Base-by-base conservation (phyloP, 2,113 vertebrate species). In the Nothocercus nigrocapillus region DNA sequence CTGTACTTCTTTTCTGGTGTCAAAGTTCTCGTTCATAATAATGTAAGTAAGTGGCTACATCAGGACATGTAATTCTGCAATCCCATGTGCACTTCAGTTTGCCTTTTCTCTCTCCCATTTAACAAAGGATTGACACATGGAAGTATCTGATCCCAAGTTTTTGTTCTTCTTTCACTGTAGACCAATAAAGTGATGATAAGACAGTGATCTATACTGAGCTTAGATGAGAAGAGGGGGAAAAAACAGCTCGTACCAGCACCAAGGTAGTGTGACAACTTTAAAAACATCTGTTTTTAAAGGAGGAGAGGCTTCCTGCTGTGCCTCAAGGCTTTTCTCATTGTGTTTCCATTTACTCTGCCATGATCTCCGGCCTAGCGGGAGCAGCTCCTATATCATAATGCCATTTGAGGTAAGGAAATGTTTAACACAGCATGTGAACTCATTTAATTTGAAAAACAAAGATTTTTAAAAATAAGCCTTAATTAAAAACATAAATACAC, bases 301-400 rank as follows among this genome's bases (percentile, higher is more conserved):
- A 28, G 82, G 38, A 62, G 3, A 1, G 2, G 1, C 5, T 7
- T 44, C 44, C 27, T 2, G 0, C 54, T 38, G 30, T 21, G 25
- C 27, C 45, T 2, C 1, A 67, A 45, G 12, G 30, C 24, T 91
- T 64, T 86, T 63, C 75, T 27, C 45, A 21, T 4, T 2, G 1
- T 0, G 0, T 4, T 72, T 45, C 28, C 45, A 17, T 36, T 27
- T 66, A 51, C 0, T 0, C 15, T 25, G 30, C 19, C 1, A 11
- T 11, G 3, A 8, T 13, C 32, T 34, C 59, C 19, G 1, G 5
- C 30, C 24, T 22, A 12, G 1, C 5, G 21, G 36, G 3, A 73
- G 20, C 2, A 3, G 56, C 34, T 74, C 47, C 59, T 66, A 0
- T 25, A 62, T 17, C n/a, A 30, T 0, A 42, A 11, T 32, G 66